These are phyloP conservation scores for Cancer borealis DNA, from an alignment of 2,888 invertebrate genomes.

Conservation along the genomic window DNA sequence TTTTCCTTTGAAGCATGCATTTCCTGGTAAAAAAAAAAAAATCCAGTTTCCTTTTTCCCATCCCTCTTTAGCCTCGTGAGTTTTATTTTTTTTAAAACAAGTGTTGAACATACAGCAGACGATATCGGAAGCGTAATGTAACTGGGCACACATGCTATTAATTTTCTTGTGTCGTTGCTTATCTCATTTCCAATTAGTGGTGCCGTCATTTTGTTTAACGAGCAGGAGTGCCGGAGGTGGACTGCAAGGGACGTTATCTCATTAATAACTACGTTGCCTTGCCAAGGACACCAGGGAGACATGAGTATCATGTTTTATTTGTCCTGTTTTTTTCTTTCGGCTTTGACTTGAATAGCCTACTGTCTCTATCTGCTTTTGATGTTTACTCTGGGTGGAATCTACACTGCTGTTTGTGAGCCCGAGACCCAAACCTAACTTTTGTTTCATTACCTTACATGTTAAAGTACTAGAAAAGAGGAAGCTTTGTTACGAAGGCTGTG, in stretches of 20 bases:
- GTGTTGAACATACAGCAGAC: not conserved
- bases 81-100: not conserved
- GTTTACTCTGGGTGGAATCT: not conserved
- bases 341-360: not conserved
- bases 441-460: not conserved
- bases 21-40: not conserved
- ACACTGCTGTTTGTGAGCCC: not conserved
- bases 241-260: not conserved
- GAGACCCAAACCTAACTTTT: not conserved
- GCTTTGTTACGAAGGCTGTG: not conserved
- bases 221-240: not conserved
- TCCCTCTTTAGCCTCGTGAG: not conserved
- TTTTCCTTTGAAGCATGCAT: not conserved
- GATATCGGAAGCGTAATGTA: not conserved
- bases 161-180: slow-evolving; percentile 1
- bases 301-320: not conserved
- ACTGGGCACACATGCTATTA: not conserved
- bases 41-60: not conserved
- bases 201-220: not conserved
- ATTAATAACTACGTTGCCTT: not conserved
- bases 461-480: not conserved
- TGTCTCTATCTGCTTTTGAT: not conserved
- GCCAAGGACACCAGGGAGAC: not conserved
- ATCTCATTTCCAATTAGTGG: not conserved
- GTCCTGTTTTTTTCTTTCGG: not conserved